These are phyloP conservation scores for Propithecus perrieri DNA, from an alignment of 2,797 vertebrate genomes.

Conservation along the genomic window DNA sequence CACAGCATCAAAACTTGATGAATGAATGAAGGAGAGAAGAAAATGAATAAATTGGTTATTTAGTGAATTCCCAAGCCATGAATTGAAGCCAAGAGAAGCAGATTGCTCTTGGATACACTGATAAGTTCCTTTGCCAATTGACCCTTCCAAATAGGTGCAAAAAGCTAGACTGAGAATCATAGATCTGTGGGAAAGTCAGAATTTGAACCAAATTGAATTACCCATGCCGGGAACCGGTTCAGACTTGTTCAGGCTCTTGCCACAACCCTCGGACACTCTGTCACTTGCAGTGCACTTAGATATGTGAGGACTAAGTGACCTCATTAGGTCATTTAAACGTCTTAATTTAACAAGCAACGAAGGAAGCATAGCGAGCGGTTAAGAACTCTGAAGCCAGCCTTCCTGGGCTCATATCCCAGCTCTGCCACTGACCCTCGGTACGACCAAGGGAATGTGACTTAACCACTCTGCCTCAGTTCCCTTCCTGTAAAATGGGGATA, in stretches of 20 bases:
- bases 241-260: neutral
- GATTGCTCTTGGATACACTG: slow-evolving; percentile 63
- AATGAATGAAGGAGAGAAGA: slow-evolving; percentile 42
- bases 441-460: neutral
- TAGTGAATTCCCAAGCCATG: neutral
- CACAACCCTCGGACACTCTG: neutral
- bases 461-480: slow-evolving; percentile 24
- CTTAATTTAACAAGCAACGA: slow-evolving; percentile 24
- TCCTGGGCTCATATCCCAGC: neutral
- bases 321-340: slow-evolving; percentile 3
- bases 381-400: neutral
- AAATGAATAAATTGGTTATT: slow-evolving; percentile 37
- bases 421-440: neutral
- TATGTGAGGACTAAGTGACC: neutral
- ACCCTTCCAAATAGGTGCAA: slow-evolving; percentile 39
- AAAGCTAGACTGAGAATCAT: slow-evolving; percentile 54
- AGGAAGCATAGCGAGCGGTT: neutral
- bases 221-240: slow-evolving; percentile 42
- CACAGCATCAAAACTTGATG: neutral
- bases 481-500: neutral
- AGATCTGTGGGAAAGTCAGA: slow-evolving; percentile 71
- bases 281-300: neutral
- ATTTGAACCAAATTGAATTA: slow-evolving; percentile 72
- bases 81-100: slow-evolving; percentile 55
- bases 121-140: slow-evolving; percentile 63